Conservation (phyloP, 2,888 invertebrate species). For the Pristionchus maxplancki region DNA sequence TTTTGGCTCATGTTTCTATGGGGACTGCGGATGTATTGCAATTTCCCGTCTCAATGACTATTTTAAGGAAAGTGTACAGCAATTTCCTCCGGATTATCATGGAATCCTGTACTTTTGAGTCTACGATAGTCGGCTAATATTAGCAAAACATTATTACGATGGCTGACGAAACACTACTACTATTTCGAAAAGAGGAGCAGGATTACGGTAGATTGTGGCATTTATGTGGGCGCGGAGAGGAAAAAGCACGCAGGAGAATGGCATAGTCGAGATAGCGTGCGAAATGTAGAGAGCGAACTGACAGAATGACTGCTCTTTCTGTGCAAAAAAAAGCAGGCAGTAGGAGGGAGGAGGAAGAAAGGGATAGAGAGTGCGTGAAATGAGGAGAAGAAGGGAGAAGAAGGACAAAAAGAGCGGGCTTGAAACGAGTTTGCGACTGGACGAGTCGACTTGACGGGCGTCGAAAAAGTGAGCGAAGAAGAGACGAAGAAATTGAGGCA, state of each 20-base stretch:
- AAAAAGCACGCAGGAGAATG: neutral
- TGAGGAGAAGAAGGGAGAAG: neutral
- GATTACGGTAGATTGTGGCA: neutral
- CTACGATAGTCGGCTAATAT: no score
- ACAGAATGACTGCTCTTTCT: no score
- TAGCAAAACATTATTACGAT: no score
- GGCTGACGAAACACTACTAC: neutral
- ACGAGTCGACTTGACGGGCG: neutral
- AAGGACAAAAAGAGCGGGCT: neutral
- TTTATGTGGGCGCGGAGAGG: neutral
- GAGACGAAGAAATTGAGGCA: neutral
- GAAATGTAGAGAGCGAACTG: neutral
- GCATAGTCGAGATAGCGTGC: neutral
- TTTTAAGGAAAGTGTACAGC: no score
- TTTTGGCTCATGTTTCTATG: neutral
- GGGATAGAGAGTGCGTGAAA: neutral
- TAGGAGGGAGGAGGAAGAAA: neutral
- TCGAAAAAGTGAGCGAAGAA: neutral
- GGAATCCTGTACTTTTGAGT: no score
- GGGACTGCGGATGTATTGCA: neutral
- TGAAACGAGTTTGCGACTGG: constrained; percentile 42
- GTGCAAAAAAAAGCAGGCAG: neutral
- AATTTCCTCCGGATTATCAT: no score
- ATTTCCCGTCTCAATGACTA: neutral
- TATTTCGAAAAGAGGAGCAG: neutral